A percentile compares a stretch with the other conserved stretches of the same genome.
phyloP scores from a whole-genome alignment of 2,797 vertebrate genomes.

The Aselliscus stoliczkanus region DNA sequence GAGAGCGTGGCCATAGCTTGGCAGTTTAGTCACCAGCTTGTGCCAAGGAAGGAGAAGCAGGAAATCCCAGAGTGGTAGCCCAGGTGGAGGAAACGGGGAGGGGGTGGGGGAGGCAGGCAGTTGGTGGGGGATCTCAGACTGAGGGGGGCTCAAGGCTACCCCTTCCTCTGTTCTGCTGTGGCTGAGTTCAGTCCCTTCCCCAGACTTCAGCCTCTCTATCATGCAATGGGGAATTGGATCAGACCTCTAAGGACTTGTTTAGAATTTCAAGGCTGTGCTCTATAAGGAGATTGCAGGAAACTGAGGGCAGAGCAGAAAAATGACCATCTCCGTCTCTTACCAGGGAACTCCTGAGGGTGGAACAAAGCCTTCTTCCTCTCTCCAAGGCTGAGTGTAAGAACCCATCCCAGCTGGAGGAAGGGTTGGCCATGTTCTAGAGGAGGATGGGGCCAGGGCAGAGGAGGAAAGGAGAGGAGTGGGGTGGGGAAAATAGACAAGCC shows the following conservation, averaged over 20 bases:
- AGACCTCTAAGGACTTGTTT: background rate
- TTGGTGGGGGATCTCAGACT: background rate
- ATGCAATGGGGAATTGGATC: background rate
- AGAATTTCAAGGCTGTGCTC: background rate
- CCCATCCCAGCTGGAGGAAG: background rate
- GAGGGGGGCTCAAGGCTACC: background rate
- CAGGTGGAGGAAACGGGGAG: background rate
- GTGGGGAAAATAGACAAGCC: background rate
- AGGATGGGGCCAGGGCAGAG: background rate
- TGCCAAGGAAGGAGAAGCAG: background rate
- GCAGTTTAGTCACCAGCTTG: background rate
- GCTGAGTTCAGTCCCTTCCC: background rate
- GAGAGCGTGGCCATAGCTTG: background rate
- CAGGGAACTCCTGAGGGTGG: background rate
- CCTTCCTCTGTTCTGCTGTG: background rate
- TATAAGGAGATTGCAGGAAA: background rate
- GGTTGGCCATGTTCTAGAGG: background rate
- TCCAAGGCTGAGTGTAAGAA: background rate
- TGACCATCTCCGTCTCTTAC: background rate
- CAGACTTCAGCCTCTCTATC: background rate
- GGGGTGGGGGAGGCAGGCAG: fast-evolving
- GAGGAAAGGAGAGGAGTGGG: too few relatives aligned
- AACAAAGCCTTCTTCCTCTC: background rate
- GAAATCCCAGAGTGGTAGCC: background rate
- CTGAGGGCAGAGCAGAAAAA: background rate